Evolutionary conservation across 1,140 invertebrate genomes (phyloP).

Genomic region (Cylas formicarius): DNA sequence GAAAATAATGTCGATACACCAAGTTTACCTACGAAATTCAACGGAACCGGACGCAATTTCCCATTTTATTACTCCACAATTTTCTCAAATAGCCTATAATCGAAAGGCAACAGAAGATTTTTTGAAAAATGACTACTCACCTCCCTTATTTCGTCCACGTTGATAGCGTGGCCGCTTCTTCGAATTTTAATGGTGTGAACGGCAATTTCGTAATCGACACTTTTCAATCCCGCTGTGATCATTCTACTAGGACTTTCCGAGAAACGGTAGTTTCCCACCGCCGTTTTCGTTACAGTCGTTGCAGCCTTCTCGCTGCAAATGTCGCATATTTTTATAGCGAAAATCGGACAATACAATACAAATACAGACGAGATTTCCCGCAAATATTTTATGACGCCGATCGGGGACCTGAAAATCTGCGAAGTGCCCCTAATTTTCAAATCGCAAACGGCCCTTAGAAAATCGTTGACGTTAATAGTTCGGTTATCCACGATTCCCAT

Average conservation of each 20-base stretch:
- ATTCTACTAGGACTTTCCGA: conserved; percentile 17
- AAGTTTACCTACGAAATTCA: no score
- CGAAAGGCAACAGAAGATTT: neutral
- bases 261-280: no score
- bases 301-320: no score
- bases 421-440: conserved; percentile 43
- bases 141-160: conserved; percentile 28
- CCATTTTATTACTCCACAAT: no score
- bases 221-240: conserved; percentile 12
- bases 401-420: conserved; percentile 36
- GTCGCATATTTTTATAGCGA: neutral
- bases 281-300: no score
- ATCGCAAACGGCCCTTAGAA: conserved; percentile 42
- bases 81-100: neutral
- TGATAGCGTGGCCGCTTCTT: conserved; percentile 29
- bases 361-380: conserved; percentile 23
- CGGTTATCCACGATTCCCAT: conserved; percentile 37
- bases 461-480: conserved; percentile 38
- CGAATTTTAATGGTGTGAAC: conserved; percentile 30
- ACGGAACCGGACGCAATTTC: no score
- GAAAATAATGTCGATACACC: no score
- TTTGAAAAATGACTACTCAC: conserved; percentile 19
- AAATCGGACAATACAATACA: neutral
- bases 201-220: conserved; percentile 27
- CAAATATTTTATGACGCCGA: conserved; percentile 23